Evolutionary conservation across 2,797 vertebrate genomes (phyloP), one percentile per base, ranked within the genome.

Genomic region (Gastrophryne carolinensis): DNA sequence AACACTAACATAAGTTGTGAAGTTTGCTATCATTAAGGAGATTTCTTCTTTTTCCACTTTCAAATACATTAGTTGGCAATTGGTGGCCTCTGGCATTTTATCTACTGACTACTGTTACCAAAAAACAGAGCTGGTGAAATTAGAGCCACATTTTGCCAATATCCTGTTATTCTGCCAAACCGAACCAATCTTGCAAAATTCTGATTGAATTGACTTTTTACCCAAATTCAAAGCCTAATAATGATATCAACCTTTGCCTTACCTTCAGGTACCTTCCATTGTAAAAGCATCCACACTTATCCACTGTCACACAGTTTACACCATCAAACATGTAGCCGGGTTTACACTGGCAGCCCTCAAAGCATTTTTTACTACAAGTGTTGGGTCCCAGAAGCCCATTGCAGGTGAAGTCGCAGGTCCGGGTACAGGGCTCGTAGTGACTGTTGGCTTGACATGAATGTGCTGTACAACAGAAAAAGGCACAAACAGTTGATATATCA

Each of bases 311-410:
- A 27, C 89, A 91, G 17, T 62, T 66, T 7, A 82, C 81, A 0
- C 89, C 87, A 0, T 87, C 88, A 35, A 86, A 84, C 71, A 89
- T 58, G 0, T 83, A 91, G 66, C 89, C 89, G 0, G 62, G 34
- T 9, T 88, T 75, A 3, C 90, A 90, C 71, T 87, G 81, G 57
- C 90, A 92, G 50, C 90, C 90, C 53, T 92, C 90, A 10, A 86
- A 86, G 63, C 89, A 90, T 41, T 61, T 30, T 0, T 81, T 29
- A 17, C 79, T 80, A 2, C 90, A 91, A 39, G 84, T 82, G n/a
- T 71, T 79, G 0, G 83, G 73, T 0, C 77, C 80, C 0, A 85
- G 81, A 7, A 88, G 78, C 37, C 81, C 82, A 0, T 79, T 70
- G 30, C 88, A 92, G 24, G 81, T 82, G 3, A 79, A 70, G 0